These are phyloP conservation scores for Balaeniceps rex DNA, from an alignment of 2,113 vertebrate genomes.

Conservation along the genomic window DNA sequence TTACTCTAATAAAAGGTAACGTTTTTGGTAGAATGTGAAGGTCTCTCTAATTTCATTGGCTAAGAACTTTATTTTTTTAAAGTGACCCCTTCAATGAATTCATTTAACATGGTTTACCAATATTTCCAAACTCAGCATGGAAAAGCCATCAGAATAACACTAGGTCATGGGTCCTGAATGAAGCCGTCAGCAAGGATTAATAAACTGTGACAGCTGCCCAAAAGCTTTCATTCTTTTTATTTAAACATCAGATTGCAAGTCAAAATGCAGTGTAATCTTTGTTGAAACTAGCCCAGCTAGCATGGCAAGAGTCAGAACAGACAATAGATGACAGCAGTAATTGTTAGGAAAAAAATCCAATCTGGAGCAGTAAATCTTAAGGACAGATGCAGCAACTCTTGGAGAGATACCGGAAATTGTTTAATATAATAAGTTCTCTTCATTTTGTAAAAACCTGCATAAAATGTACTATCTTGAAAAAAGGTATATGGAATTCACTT, in stretches of 20 bases:
- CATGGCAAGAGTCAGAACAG: conserved; percentile 71
- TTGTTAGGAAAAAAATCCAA: conserved; percentile 29
- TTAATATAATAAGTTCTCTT: neutral
- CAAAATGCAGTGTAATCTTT: conserved; percentile 82
- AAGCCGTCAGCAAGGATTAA: conserved; percentile 82
- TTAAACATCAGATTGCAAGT: conserved; percentile 75
- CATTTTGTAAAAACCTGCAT: neutral
- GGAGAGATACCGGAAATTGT: neutral
- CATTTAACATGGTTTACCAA: conserved; percentile 57
- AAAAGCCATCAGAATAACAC: conserved; percentile 50
- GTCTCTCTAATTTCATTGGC: conserved; percentile 58
- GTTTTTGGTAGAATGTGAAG: conserved; percentile 23
- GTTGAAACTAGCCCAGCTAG: conserved; percentile 80
- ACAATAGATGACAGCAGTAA: conserved; percentile 67
- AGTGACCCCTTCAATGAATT: conserved; percentile 32
- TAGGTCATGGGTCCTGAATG: conserved; percentile 76
- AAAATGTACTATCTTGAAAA: neutral
- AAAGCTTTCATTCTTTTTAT: conserved; percentile 81
- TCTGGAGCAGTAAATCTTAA: conserved; percentile 47
- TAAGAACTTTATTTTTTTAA: conserved; percentile 10
- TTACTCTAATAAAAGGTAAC: conserved; percentile 1
- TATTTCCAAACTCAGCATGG: conserved; percentile 62
- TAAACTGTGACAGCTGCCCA: conserved; percentile 80
- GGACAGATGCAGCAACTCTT: neutral
- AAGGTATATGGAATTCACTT: neutral